Evolutionary conservation across 2,797 vertebrate species (phyloP), one percentile per base, ranked within the genome.

Genomic region (Eidolon dupreanum): DNA sequence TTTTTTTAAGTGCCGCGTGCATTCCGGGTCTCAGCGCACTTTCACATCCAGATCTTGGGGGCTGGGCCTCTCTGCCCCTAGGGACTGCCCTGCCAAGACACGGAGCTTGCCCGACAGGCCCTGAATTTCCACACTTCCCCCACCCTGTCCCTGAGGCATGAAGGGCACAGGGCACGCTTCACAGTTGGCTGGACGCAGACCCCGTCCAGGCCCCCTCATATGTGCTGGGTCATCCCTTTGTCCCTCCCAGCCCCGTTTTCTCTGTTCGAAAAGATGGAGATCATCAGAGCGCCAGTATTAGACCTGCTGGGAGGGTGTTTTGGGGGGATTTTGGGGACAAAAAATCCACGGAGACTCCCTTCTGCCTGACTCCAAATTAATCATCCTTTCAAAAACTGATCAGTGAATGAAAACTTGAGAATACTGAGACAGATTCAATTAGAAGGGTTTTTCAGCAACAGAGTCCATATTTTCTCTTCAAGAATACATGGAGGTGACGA

Each of bases 11-110:
- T 51, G 36, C 36, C 24, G 84, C 41, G 70, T 6, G 24, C 49
- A 31, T 66, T 83, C 83, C 7, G 1, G 77, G 31, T 20, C 92
- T 59, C 73, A 16, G 74, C 43, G 36, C 5, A 26, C 57, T 95
- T 89, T 96, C 97, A 95, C 33, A 61, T 82, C 73, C 31, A 89
- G 82, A 38, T 74, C 77, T 28, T 12, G 57, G 70, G 73, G 26
- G 20, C 73, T 38, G 36, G 63, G 85, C 88, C 74, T 43, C 83
- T 59, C 74, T 53, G 83, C 41, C 93, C 83, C 74, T 4, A 11
- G 88, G 73, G 90, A 77, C 87, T n/a, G 19, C 28, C n/a, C 46
- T 71, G 3, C 6, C 11, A 8, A 3, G 22, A 17, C 82, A 22
- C 71, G 4, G 15, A 26, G 79, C 84, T 84, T 46, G 71, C 63